phyloP scores from a whole-genome alignment of 2,113 vertebrate species.

The Gnathonemus echidnorhynchus region DNA sequence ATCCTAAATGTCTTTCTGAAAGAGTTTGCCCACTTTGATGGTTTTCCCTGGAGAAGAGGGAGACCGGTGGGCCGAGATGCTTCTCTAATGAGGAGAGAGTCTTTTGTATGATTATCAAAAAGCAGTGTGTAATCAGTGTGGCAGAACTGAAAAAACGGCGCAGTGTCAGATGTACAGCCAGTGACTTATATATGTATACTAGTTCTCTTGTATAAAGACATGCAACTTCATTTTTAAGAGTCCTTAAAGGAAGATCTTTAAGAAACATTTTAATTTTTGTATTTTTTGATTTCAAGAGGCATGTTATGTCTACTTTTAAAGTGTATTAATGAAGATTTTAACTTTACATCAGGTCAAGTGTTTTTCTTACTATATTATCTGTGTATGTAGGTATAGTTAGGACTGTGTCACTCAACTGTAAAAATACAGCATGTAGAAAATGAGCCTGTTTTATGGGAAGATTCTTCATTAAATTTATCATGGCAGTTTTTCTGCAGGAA shows the following conservation, averaged over 20 bases:
- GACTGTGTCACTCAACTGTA: constrained; percentile 87
- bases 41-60: neutral
- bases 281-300: constrained; percentile 98
- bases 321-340: constrained; percentile 99
- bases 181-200: constrained; percentile 91
- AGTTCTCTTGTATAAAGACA: constrained; percentile 95
- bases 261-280: constrained; percentile 86
- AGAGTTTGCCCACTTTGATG: neutral
- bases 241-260: constrained; percentile 91
- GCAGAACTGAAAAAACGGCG: constrained; percentile 62
- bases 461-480: constrained; percentile 75
- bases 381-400: constrained; percentile 89
- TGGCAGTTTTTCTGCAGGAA: constrained; percentile 83
- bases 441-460: constrained; percentile 85
- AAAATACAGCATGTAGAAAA: constrained; percentile 82
- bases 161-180: constrained; percentile 80
- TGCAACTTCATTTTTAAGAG: constrained; percentile 86
- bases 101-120: constrained; percentile 78
- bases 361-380: constrained; percentile 84
- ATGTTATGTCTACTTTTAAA: constrained; percentile 97
- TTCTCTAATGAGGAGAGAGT: constrained; percentile 75
- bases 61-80: constrained; percentile 49
- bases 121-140: constrained; percentile 73
- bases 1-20: neutral
- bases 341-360: constrained; percentile 92